These are phyloP conservation scores for Novumbra hubbsi DNA, from an alignment of 2,797 vertebrate genomes.

Conservation along the genomic window DNA sequence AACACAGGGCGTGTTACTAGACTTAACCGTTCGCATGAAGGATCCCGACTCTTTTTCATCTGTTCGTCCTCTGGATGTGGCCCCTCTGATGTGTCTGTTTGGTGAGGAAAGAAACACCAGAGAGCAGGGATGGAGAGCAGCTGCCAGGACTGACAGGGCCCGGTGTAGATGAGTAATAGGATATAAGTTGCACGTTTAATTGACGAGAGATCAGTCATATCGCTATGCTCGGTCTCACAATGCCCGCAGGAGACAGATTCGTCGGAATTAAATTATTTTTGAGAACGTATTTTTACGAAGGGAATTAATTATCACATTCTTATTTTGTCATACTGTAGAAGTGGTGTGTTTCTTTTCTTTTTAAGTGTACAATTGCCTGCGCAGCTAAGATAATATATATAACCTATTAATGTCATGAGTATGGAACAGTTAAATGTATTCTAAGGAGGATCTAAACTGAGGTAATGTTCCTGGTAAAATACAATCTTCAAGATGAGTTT, in stretches of 20 bases:
- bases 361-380: background rate
- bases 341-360: too few relatives aligned
- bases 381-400: background rate
- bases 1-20: constrained; percentile 58
- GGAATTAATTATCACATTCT: background rate
- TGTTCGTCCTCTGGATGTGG: constrained; percentile 35
- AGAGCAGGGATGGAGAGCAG: constrained; percentile 62
- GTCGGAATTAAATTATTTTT: background rate
- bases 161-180: constrained; percentile 65
- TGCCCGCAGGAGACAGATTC: background rate
- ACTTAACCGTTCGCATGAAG: constrained; percentile 49
- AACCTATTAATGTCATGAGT: background rate
- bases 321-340: background rate
- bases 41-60: constrained; percentile 30
- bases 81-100: constrained; percentile 14
- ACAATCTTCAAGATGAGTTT: too few relatives aligned
- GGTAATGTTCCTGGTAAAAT: background rate
- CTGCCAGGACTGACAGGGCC: constrained; percentile 66
- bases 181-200: constrained; percentile 58
- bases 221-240: constrained; percentile 43
- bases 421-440: background rate
- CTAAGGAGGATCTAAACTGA: background rate
- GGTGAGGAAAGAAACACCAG: constrained; percentile 48
- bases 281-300: background rate
- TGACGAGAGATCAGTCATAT: constrained; percentile 73